These are phyloP conservation scores for Microctonus hyperodae DNA, from an alignment of 2,888 invertebrate genomes.

Conservation along the genomic window DNA sequence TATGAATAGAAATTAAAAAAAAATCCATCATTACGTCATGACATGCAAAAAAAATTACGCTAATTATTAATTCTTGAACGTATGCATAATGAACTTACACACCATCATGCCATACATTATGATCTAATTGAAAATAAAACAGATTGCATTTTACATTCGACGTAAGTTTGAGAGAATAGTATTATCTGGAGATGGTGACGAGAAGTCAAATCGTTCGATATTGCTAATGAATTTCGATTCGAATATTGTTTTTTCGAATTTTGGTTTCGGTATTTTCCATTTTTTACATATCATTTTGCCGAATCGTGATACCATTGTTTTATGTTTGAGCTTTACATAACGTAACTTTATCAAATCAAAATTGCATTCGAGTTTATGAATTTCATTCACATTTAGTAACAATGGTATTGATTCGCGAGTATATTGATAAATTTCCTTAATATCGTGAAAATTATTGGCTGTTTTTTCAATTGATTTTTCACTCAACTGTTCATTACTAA, in stretches of 20 bases:
- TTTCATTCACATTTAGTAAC: constrained; percentile 4
- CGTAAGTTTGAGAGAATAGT: constrained; percentile 62
- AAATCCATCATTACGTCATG: too few relatives aligned
- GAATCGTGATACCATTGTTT: constrained; percentile 61
- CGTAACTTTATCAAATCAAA: constrained; percentile 36
- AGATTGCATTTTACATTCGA: constrained; percentile 30
- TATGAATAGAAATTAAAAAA: too few relatives aligned
- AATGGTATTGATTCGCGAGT: constrained; percentile 21
- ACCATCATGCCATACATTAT: too few relatives aligned
- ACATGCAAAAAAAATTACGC: too few relatives aligned
- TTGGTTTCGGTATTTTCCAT: constrained; percentile 49
- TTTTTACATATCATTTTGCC: constrained; percentile 65
- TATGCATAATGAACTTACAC: too few relatives aligned
- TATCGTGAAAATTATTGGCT: constrained; percentile 8
- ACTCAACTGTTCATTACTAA: constrained; percentile 3
- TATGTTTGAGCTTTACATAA: constrained; percentile 36
- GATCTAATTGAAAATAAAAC: too few relatives aligned
- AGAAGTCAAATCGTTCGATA: constrained; percentile 66
- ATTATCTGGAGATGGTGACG: constrained; percentile 70
- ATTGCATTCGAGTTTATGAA: constrained; percentile 35
- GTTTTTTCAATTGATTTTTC: constrained; percentile 11
- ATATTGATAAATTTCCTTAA: constrained; percentile 30
- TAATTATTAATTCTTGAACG: too few relatives aligned
- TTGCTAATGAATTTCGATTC: constrained; percentile 34
- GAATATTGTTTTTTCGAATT: constrained; percentile 35